Conservation (phyloP, 2,888 invertebrate species). For the Drosophila pullipes region DNA sequence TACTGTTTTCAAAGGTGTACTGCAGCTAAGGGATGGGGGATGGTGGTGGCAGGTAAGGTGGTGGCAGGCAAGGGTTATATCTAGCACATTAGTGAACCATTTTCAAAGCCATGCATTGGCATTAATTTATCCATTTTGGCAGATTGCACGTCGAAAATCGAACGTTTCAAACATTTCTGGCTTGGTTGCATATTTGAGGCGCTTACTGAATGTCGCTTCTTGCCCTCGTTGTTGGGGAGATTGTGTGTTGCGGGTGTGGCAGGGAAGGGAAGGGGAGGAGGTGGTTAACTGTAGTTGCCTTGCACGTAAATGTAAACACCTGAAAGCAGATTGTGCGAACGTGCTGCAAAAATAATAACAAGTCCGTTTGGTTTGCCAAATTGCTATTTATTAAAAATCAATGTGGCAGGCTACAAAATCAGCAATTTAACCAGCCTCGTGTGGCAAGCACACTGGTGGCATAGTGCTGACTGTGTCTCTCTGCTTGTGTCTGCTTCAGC, state of each 20-base stretch:
- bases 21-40: background rate
- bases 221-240: background rate
- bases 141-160: conserved; percentile 22
- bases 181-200: conserved; percentile 70
- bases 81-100: conserved; percentile 42
- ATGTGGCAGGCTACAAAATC: conserved; percentile 73
- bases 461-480: conserved; percentile 3
- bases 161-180: conserved; percentile 21
- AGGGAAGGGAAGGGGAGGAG: background rate
- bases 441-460: conserved; percentile 27
- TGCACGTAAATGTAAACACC: conserved; percentile 43
- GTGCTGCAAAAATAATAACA: conserved; percentile 69
- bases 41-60: background rate
- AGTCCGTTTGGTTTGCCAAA: conserved; percentile 66
- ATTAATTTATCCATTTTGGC: conserved; percentile 47
- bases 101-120: conserved; percentile 31
- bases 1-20: background rate
- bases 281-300: conserved; percentile 2
- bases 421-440: conserved; percentile 73
- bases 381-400: conserved; percentile 80
- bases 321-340: conserved; percentile 51
- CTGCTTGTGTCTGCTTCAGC: conserved; percentile 23
- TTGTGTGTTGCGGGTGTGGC: background rate
- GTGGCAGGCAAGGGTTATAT: conserved; percentile 7
- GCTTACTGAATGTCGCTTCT: conserved; percentile 27